Evolutionary conservation across 2,888 invertebrate species (phyloP).

Genomic region (Baccha elongata): DNA sequence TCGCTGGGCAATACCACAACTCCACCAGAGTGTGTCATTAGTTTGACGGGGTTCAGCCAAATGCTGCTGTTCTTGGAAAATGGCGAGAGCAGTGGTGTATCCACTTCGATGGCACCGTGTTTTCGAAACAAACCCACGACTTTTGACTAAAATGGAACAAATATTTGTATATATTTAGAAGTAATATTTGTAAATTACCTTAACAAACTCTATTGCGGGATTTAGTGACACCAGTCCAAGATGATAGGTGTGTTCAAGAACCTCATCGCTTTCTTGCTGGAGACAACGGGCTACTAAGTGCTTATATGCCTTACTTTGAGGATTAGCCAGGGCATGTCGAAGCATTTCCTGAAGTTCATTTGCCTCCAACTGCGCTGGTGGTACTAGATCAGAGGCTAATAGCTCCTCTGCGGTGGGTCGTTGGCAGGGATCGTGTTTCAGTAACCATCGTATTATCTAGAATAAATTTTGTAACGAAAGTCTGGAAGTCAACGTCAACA

Average conservation of each 20-base stretch:
- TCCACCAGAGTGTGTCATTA: constrained; percentile 94
- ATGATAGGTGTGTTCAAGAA: constrained; percentile 91
- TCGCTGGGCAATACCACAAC: constrained; percentile 94
- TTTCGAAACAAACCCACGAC: constrained; percentile 86
- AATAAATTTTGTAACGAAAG: neutral
- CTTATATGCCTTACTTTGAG: constrained; percentile 90
- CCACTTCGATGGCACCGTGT: constrained; percentile 91
- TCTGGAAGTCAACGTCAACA: neutral
- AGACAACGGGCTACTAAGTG: constrained; percentile 84
- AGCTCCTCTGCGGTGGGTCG: constrained; percentile 94
- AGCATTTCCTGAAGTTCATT: constrained; percentile 92
- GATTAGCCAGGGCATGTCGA: constrained; percentile 90
- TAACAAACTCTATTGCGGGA: constrained; percentile 81
- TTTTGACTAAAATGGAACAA: constrained; percentile 75
- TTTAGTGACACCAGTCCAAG: constrained; percentile 83
- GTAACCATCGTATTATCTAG: constrained; percentile 87
- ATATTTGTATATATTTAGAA: neutral
- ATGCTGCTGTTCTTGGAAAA: constrained; percentile 83
- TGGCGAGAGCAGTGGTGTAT: constrained; percentile 92
- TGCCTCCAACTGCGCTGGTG: constrained; percentile 93
- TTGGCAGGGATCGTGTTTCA: constrained; percentile 92
- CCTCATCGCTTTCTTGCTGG: constrained; percentile 81
- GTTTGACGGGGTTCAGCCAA: constrained; percentile 84
- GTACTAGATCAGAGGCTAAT: constrained; percentile 91
- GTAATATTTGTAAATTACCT: constrained; percentile 72